Percentiles rank a stretch among this genome's conserved stretches.
Evolutionary conservation across 2,113 vertebrate species (phyloP).

Genomic region (Sinocyclocheilus anophthalmus): DNA sequence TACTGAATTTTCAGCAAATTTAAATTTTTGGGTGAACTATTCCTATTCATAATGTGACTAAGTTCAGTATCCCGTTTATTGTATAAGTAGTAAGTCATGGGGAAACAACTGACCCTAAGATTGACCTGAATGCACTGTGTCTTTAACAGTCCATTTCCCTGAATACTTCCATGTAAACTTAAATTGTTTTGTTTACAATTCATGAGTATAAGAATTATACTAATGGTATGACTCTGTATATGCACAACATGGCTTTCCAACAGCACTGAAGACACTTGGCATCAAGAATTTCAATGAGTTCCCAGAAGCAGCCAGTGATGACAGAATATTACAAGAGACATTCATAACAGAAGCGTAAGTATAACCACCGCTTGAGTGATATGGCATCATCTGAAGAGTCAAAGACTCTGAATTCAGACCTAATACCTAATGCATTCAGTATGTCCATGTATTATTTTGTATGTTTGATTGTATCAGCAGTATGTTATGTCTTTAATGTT

Average conservation of each 20-base stretch:
- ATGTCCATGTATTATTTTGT: neutral
- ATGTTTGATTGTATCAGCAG: neutral
- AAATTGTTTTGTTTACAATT: neutral
- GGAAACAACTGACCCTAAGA: neutral
- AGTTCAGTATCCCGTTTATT: neutral
- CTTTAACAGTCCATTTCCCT: neutral
- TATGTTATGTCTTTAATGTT: neutral
- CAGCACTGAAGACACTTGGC: conserved; percentile 74
- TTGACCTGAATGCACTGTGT: neutral
- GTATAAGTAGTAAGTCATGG: neutral
- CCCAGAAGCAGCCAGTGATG: conserved; percentile 66
- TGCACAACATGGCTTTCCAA: conserved; percentile 23
- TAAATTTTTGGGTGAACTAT: too few relatives aligned
- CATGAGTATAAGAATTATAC: neutral
- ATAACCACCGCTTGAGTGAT: neutral
- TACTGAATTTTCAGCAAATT: too few relatives aligned
- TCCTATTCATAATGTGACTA: neutral
- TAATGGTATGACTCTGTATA: conserved; percentile 36
- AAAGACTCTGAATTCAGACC: neutral
- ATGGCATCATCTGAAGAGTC: neutral
- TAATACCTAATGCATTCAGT: neutral
- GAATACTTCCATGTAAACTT: too few relatives aligned
- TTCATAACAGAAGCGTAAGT: conserved; percentile 77
- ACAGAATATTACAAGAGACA: conserved; percentile 71
- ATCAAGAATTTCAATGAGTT: conserved; percentile 67